These are phyloP conservation scores for Apodemus sylvaticus DNA, from an alignment of 2,113 vertebrate species.

Conservation along the genomic window DNA sequence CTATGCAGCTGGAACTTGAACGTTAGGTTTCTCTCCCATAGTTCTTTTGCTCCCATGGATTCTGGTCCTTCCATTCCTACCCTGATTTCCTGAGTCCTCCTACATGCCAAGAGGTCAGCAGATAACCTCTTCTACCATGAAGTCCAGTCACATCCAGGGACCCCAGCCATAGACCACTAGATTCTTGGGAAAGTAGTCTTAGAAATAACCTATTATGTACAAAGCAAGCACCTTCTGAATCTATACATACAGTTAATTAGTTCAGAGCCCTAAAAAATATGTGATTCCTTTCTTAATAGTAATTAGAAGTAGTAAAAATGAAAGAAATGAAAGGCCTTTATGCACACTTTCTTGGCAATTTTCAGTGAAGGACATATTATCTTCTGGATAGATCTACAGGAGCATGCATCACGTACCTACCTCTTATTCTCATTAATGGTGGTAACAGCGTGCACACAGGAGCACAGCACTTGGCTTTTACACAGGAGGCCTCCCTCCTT, in stretches of 20 bases:
- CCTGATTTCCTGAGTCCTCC: neutral
- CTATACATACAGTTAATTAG: constrained; percentile 54
- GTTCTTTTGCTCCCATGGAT: neutral
- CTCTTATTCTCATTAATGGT: neutral
- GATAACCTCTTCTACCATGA: neutral
- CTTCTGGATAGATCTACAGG: constrained; percentile 35
- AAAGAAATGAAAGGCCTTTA: constrained; percentile 48
- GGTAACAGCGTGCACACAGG: neutral
- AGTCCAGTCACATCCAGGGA: neutral
- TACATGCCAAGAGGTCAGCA: neutral
- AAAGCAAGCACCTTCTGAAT: neutral
- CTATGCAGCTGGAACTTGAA: neutral
- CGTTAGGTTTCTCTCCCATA: neutral
- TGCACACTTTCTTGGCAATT: constrained; percentile 64
- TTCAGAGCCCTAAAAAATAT: constrained; percentile 49
- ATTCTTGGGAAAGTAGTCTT: neutral
- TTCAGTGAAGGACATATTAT: constrained; percentile 64
- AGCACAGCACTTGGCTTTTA: neutral
- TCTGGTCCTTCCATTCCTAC: neutral
- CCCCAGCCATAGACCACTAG: neutral
- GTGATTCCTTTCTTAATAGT: constrained; percentile 62
- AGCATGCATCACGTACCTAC: neutral
- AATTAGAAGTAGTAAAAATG: constrained; percentile 63
- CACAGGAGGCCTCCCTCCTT: constrained; percentile 27
- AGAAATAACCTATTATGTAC: neutral